Evolutionary conservation across 2,113 vertebrate species (phyloP).

Genomic region (Rhinichthys klamathensis): DNA sequence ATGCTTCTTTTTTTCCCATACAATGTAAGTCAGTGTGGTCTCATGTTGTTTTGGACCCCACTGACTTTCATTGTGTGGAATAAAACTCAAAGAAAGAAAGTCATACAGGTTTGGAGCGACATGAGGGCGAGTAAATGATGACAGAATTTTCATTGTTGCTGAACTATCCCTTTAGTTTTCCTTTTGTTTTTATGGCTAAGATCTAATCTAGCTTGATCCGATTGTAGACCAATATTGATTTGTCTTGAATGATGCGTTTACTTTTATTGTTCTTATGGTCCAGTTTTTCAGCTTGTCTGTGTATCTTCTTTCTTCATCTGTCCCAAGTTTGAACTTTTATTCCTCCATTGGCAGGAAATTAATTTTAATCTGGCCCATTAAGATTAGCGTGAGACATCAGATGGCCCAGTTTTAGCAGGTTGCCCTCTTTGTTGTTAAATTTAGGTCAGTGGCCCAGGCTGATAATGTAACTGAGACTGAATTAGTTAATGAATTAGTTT

Average conservation of each 20-base stretch:
- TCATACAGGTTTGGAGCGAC: not conserved
- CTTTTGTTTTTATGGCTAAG: not conserved
- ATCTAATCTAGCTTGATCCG: conserved; percentile 38
- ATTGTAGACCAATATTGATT: conserved; percentile 39
- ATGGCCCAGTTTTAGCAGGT: conserved; percentile 70
- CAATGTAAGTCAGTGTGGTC: too few species aligned
- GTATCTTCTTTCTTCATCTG: conserved; percentile 6
- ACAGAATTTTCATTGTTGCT: not conserved
- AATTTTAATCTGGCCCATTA: conserved; percentile 75
- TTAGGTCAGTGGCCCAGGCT: conserved; percentile 73
- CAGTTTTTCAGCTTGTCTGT: not conserved
- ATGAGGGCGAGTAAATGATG: conserved; percentile 2
- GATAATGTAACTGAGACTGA: conserved; percentile 66
- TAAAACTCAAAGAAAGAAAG: not conserved
- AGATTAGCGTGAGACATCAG: conserved; percentile 77
- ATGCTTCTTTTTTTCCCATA: too few species aligned
- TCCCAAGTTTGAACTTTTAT: conserved; percentile 7
- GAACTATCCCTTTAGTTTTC: not conserved
- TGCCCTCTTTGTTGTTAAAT: conserved; percentile 74
- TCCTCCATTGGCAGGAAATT: conserved; percentile 63
- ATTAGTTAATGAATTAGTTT: conserved; percentile 49
- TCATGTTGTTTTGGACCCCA: conserved; percentile 4
- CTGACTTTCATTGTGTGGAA: not conserved
- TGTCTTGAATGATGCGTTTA: conserved; percentile 37
- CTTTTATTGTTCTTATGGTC: not conserved